Conservation (phyloP, 64 coral and sea anemone genomes). For the Dendrophyllia cribrosa region DNA sequence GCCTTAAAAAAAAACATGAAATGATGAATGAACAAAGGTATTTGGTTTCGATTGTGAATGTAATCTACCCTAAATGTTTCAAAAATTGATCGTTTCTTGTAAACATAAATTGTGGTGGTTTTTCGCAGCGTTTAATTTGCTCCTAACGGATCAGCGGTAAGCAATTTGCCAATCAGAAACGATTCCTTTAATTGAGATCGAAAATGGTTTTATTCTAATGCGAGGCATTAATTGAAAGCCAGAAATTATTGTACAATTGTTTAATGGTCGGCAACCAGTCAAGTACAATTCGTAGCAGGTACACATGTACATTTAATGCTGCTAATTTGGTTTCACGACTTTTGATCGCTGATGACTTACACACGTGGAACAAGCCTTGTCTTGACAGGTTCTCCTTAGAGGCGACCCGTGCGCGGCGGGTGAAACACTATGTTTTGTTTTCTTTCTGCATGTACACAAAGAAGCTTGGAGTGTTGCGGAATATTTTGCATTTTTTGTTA, state of each 20-base stretch:
- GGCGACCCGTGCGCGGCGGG: background rate
- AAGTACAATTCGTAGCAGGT: slow-evolving; percentile 30
- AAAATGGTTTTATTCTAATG: background rate
- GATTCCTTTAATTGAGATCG: background rate
- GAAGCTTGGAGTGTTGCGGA: background rate
- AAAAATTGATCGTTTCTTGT: background rate
- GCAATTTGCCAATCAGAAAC: background rate
- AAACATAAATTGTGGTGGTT: background rate
- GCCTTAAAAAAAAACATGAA: background rate
- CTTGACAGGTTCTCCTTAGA: background rate
- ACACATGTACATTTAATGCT: background rate
- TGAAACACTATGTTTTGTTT: background rate
- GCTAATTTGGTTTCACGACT: slow-evolving; percentile 21
- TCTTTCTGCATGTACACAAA: background rate
- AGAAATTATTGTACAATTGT: slow-evolving; percentile 7
- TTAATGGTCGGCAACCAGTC: background rate
- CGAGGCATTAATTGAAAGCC: background rate
- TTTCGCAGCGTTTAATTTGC: too few relatives aligned
- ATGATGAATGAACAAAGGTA: slow-evolving; percentile 5
- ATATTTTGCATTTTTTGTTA: slow-evolving; percentile 4
- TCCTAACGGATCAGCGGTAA: background rate
- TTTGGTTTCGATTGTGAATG: slow-evolving; percentile 18
- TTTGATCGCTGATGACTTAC: slow-evolving; percentile 40
- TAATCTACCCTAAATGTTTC: slow-evolving; percentile 1
- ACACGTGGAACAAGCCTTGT: slow-evolving; percentile 9